Evolutionary conservation across 1,140 invertebrate genomes (phyloP), one percentile per base, ranked within the genome.

Genomic region (Achroia grisella): DNA sequence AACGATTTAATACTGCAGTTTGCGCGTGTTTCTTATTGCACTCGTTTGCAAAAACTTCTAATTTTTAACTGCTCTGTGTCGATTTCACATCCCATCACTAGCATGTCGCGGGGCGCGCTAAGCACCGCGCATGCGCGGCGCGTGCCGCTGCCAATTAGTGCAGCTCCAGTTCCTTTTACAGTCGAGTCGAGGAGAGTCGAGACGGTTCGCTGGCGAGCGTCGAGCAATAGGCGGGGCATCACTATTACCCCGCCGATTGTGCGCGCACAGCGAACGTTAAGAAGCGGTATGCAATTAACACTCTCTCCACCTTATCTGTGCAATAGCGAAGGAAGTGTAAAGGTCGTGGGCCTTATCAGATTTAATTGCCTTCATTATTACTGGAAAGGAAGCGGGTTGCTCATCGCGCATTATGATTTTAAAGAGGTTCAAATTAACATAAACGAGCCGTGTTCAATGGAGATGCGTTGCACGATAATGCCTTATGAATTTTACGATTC

Each of bases 111-210:
- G 61, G 62, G 56, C 53, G 63, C 43, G 47, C 32, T 37, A 32
- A 10, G 36, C 31, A 29, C 45, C 8, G 56, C 70, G 65, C 75
- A 69, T 65, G 72, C 66, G 62, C 71, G 75, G 76, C 80, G 80
- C 80, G 78, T 84, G 80, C 80, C 76, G 52, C 50, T 33, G 69
- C 77, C 76, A 82, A 84, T 84, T 84, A 82, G 77, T 82, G 78
- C 68, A 77, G 80, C 78, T 84, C 78, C 70, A 84, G 66, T 84
- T 84, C 65, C 62, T 65, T 71, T 66, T 57, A 71, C 67, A 66
- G 71, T 66, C n/a, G n/a, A n/a, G n/a, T n/a, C n/a, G n/a, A n/a
- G 58, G 73, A 82, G 73, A 82, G 66, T 64, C 62, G 71, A 65
- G 63, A 68, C 70, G 78, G 62, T 74, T 72, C 71, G 72, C 62